A percentile compares a stretch with the other conserved stretches of the same genome.
Evolutionary conservation across 1,140 invertebrate genomes (phyloP).

Genomic region (Popillia japonica): DNA sequence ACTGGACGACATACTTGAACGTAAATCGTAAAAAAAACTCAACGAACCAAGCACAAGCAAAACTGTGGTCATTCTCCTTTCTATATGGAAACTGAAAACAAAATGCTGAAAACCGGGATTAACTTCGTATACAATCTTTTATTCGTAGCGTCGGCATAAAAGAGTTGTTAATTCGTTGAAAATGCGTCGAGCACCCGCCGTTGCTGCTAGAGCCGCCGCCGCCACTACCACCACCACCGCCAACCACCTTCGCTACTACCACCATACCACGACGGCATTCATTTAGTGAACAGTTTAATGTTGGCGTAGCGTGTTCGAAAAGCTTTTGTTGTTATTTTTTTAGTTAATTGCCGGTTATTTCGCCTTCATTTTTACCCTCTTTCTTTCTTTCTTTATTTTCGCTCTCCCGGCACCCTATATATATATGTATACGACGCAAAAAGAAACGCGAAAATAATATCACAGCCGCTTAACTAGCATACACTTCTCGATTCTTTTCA

Average conservation of each 20-base stretch:
- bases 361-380: background rate
- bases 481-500: conserved; percentile 28
- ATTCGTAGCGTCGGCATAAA: conserved; percentile 27
- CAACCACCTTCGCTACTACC: background rate
- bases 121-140: conserved; percentile 32
- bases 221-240: background rate
- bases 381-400: conserved; percentile 4
- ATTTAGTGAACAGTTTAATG: conserved; percentile 32
- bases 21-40: conserved; percentile 10
- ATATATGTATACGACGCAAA: background rate
- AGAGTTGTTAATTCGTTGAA: conserved; percentile 33
- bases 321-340: conserved; percentile 33
- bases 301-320: conserved; percentile 26
- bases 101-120: conserved; percentile 27
- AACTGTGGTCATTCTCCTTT: conserved; percentile 13
- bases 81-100: conserved; percentile 29
- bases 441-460: conserved; percentile 26
- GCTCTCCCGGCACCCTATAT: background rate
- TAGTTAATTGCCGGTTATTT: conserved; percentile 34
- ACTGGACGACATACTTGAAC: background rate
- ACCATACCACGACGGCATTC: background rate
- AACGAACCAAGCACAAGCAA: background rate
- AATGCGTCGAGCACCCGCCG: background rate
- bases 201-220: background rate
- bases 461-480: conserved; percentile 25